phyloP scores from a whole-genome alignment of 2,888 invertebrate species.

The Hyles lineata region DNA sequence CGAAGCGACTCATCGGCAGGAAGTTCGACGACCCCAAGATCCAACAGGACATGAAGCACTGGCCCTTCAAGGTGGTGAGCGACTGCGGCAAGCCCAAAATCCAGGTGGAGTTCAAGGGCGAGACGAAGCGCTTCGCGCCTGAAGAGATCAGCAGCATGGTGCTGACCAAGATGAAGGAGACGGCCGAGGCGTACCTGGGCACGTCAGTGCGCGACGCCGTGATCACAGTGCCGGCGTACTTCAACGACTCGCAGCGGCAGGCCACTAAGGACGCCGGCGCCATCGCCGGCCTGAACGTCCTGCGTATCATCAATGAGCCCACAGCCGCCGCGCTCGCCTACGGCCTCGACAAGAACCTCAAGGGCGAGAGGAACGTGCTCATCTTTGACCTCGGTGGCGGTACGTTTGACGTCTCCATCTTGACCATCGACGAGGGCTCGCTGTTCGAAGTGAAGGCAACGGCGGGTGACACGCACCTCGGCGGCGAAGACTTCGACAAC shows the following conservation, averaged over 20 bases:
- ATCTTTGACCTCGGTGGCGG: conserved; percentile 92
- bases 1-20: conserved; percentile 92
- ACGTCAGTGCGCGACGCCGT: conserved; percentile 88
- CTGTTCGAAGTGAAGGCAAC: conserved; percentile 92
- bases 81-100: conserved; percentile 88
- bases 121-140: conserved; percentile 86
- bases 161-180: conserved; percentile 92
- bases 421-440: conserved; percentile 94
- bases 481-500: conserved; percentile 90
- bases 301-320: conserved; percentile 95
- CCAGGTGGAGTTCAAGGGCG: conserved; percentile 87
- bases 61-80: conserved; percentile 91
- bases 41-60: conserved; percentile 92
- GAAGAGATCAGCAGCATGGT: conserved; percentile 92
- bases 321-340: conserved; percentile 95
- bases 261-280: conserved; percentile 95
- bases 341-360: conserved; percentile 90
- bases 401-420: conserved; percentile 96
- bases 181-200: conserved; percentile 90
- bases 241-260: conserved; percentile 90
- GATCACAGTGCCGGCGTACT: conserved; percentile 92
- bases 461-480: conserved; percentile 92
- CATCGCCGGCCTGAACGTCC: conserved; percentile 93
- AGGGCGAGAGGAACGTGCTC: conserved; percentile 89
- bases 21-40: conserved; percentile 89